Evolutionary conservation across 1,140 invertebrate species (phyloP).

Genomic region (Penaeus vannamei): DNA sequence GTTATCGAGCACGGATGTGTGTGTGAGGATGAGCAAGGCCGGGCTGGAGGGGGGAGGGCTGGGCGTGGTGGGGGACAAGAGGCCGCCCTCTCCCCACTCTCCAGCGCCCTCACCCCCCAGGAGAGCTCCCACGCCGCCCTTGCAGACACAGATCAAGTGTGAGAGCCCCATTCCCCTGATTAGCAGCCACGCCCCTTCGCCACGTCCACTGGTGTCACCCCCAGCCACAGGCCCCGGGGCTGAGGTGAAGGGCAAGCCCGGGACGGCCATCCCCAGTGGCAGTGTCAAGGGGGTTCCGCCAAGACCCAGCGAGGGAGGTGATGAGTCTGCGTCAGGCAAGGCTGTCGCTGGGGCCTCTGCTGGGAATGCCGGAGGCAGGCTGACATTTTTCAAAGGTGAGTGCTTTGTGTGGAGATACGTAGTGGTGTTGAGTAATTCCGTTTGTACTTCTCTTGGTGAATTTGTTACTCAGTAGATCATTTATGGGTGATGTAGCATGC

Average conservation of each 20-base stretch:
- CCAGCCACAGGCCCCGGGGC: slow-evolving; percentile 49
- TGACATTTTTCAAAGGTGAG: slow-evolving; percentile 77
- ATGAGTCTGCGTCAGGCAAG: slow-evolving; percentile 36
- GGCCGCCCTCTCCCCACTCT: slow-evolving; percentile 17
- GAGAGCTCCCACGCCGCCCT: slow-evolving; percentile 34
- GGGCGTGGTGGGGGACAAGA: slow-evolving; percentile 20
- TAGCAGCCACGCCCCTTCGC: slow-evolving; percentile 41
- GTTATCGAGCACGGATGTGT: slow-evolving; percentile 53
- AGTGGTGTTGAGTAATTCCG: neutral
- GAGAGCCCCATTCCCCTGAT: slow-evolving; percentile 48
- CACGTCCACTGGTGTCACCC: slow-evolving; percentile 6
- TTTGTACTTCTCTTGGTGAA: too few species aligned
- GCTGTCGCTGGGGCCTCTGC: slow-evolving; percentile 64
- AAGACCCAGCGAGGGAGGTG: slow-evolving; percentile 42
- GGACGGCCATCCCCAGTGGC: slow-evolving; percentile 67
- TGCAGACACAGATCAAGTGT: slow-evolving; percentile 48
- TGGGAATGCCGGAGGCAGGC: slow-evolving; percentile 71
- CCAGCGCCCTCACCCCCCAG: slow-evolving; percentile 31
- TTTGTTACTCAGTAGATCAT: too few species aligned
- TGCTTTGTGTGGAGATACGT: neutral
- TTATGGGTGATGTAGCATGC: too few species aligned
- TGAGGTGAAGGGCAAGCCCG: slow-evolving; percentile 69
- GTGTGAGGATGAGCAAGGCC: slow-evolving; percentile 60
- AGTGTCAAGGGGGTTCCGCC: slow-evolving; percentile 63
- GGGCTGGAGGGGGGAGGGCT: slow-evolving; percentile 44